Evolutionary conservation across 2,888 invertebrate genomes (phyloP).

Genomic region (Imbricaverruca yamaguchii): DNA sequence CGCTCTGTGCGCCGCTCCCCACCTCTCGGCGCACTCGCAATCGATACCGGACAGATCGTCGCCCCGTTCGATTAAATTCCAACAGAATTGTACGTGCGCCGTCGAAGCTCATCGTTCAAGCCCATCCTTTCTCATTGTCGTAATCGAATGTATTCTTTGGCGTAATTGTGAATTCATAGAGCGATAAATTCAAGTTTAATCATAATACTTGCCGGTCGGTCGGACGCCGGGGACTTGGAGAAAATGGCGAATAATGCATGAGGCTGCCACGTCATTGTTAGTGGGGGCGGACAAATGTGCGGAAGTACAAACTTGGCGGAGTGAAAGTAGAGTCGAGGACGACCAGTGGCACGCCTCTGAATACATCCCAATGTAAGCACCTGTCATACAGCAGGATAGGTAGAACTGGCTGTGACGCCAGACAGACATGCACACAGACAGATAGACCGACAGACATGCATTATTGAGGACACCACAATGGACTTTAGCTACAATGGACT

Average conservation of each 20-base stretch:
- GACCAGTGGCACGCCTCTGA: too few species aligned
- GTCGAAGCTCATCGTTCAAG: background rate
- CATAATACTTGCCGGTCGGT: constrained; percentile 1
- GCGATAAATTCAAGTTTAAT: constrained; percentile 15
- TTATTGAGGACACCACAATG: too few species aligned
- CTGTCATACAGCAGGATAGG: too few species aligned
- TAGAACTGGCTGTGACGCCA: too few species aligned
- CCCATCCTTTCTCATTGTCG: background rate
- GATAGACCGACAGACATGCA: too few species aligned
- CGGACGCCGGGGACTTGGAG: background rate
- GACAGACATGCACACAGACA: too few species aligned
- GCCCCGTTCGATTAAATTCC: constrained; percentile 14
- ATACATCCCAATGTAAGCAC: too few species aligned
- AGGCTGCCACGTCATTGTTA: background rate
- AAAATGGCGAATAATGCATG: background rate
- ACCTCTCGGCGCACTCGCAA: too few species aligned
- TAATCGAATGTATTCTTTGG: background rate
- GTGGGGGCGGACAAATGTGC: background rate
- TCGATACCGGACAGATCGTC: too few species aligned
- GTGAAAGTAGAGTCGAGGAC: background rate
- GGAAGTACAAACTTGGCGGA: background rate
- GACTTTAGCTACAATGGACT: too few species aligned
- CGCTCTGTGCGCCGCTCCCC: too few species aligned
- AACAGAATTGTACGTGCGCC: background rate
- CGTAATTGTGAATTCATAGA: constrained; percentile 19